Percentiles rank a stretch among this genome's conserved stretches.
phyloP scores from a whole-genome alignment of 2,888 invertebrate species.

The Hyposoter didymator region DNA sequence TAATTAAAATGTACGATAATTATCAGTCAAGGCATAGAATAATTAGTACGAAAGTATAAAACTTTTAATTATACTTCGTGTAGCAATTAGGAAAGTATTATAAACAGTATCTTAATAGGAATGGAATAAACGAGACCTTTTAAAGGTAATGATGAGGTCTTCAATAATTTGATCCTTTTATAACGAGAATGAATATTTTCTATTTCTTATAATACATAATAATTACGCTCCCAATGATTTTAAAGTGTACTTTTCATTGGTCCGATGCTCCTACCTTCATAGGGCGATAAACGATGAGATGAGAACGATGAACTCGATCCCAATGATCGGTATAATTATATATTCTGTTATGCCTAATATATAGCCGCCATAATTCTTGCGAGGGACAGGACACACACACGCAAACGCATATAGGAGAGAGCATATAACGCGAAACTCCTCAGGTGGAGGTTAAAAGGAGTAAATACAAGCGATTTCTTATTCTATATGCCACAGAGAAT shows the following conservation, averaged over 20 bases:
- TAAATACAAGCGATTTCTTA: conserved; percentile 3
- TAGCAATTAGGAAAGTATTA: not conserved
- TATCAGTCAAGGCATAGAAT: not conserved
- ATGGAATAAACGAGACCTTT: conserved; percentile 2
- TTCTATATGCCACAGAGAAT: conserved; percentile 23
- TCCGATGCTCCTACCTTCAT: conserved; percentile 10
- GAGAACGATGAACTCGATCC: conserved; percentile 50
- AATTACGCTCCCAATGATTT: conserved; percentile 28
- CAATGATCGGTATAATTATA: conserved; percentile 54
- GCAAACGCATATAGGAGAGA: not conserved
- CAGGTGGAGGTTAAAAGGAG: not conserved
- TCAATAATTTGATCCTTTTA: conserved; percentile 12
- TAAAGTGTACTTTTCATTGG: conserved; percentile 17
- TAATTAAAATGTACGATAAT: not conserved
- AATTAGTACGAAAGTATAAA: not conserved
- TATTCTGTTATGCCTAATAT: conserved; percentile 43
- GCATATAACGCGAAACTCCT: conserved; percentile 38
- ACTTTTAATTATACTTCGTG: not conserved
- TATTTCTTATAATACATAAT: conserved; percentile 24
- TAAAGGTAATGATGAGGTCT: not conserved
- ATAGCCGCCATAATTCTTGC: conserved; percentile 33
- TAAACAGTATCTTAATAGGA: not conserved
- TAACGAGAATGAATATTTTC: conserved; percentile 19
- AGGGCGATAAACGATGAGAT: conserved; percentile 27
- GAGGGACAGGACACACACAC: conserved; percentile 2